Evolutionary conservation across 2,888 invertebrate species (phyloP), one percentile per base, ranked within the genome.

Genomic region (Eulithis testata): DNA sequence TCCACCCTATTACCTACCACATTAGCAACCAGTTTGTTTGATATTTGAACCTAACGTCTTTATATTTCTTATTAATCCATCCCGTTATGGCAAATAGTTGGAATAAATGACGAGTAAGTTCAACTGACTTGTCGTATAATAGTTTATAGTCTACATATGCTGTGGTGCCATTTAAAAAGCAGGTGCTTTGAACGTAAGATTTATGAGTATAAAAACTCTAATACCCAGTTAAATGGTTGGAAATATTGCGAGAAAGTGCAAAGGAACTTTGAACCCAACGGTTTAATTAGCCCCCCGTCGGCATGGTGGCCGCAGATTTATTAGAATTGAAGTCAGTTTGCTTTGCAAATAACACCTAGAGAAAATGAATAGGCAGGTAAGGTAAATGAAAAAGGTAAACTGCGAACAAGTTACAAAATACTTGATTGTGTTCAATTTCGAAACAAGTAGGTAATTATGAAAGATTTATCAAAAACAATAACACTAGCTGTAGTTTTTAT

Each of bases 31-130:
- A 57, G 57, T 58, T 60, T 54, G 63, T 52, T 49, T 36, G 47
- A 62, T 62, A 44, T 45, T 45, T 53, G 36, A 60, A 56, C 43
- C n/a, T 62, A 62, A 62, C 62, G 56, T 56, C 36, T 56, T 62
- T 60, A 45, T 21, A 50, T 21, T 12, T 21, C 1, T 51, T 59
- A 9, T 12, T 49, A 50, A 27, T 50, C 4, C 50, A 27, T 50
- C 8, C 50, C 11, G 27, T 11, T 11, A 51, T 31, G 5, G 51
- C 11, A 31, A 52, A 51, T 11, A 14, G 31, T 6, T n/a, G 7
- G 3, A 21, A 49, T 49, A 1, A 49, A 21, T 49, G 11, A 8
- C 49, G 9, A 49, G 2, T 31, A 31, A 31, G 31, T 31, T 2
- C 31, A 31, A 31, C 31, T 31, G 2, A 31, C 31, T 31, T n/a